Percentiles rank a stretch among this genome's conserved stretches.
Conservation (phyloP, 2,113 vertebrate genomes). For the Megalops atlanticus region DNA sequence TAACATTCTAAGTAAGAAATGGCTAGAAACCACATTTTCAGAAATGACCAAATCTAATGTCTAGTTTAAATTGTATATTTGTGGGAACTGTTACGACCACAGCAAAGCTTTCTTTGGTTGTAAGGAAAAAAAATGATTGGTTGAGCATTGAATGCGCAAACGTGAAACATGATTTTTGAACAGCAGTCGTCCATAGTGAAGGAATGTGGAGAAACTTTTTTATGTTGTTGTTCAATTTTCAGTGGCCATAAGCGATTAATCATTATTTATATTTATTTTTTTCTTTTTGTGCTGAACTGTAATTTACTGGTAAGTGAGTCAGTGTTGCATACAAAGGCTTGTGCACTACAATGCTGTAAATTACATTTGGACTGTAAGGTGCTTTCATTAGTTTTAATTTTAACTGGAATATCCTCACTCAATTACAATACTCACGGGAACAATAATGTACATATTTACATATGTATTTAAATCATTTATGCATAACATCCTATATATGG, state of each 20-base stretch:
- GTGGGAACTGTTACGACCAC: slow-evolving; percentile 32
- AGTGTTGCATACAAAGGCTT: slow-evolving; percentile 60
- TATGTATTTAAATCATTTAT: neutral
- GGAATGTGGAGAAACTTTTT: slow-evolving; percentile 60
- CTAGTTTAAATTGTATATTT: slow-evolving; percentile 60
- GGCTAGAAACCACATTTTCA: slow-evolving; percentile 45
- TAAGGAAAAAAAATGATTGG: neutral
- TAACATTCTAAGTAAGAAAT: slow-evolving; percentile 40
- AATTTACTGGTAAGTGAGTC: slow-evolving; percentile 51
- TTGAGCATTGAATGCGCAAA: slow-evolving; percentile 15
- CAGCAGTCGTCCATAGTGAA: slow-evolving; percentile 61
- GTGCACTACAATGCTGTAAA: slow-evolving; percentile 63
- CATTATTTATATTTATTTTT: slow-evolving; percentile 51
- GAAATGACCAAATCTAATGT: slow-evolving; percentile 64
- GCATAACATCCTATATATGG: neutral
- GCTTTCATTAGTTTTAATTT: slow-evolving; percentile 56
- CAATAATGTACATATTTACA: neutral
- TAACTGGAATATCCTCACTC: slow-evolving; percentile 10
- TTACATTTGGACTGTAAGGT: slow-evolving; percentile 62
- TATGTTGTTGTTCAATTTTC: slow-evolving; percentile 62
- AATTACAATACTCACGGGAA: neutral
- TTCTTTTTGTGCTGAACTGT: slow-evolving; percentile 52
- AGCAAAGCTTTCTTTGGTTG: slow-evolving; percentile 14
- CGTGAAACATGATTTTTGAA: slow-evolving; percentile 35
- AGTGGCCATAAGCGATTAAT: slow-evolving; percentile 65